Evolutionary conservation across 2,113 vertebrate species (phyloP).

Genomic region (Corythornis madagascariensis): DNA sequence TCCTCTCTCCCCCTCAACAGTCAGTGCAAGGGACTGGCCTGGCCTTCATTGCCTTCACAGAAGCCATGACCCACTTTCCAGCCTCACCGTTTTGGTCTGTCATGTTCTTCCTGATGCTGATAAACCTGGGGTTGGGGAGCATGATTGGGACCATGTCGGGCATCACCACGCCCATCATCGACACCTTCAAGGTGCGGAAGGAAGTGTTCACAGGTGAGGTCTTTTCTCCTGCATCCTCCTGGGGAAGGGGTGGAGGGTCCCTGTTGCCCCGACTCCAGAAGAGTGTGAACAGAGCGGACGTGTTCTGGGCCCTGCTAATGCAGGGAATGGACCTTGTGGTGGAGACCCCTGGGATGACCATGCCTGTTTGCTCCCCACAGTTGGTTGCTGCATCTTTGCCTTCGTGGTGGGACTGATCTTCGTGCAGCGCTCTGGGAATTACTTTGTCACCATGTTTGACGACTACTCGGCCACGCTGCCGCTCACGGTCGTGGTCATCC

Average conservation of each 20-base stretch:
- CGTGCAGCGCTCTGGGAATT: constrained; percentile 97
- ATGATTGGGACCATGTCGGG: constrained; percentile 99
- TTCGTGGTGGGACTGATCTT: constrained; percentile 94
- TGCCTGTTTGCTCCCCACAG: constrained; percentile 75
- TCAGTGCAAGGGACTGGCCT: constrained; percentile 96
- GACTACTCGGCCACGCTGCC: constrained; percentile 97
- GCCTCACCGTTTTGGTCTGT: constrained; percentile 96
- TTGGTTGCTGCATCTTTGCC: constrained; percentile 90
- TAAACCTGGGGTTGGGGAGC: constrained; percentile 96
- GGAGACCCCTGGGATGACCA: neutral
- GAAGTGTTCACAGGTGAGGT: constrained; percentile 94
- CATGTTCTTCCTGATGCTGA: constrained; percentile 99
- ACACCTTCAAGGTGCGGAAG: constrained; percentile 97
- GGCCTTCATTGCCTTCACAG: constrained; percentile 99
- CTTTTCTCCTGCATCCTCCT: neutral
- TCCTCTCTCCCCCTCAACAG: constrained; percentile 64
- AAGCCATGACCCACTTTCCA: constrained; percentile 98
- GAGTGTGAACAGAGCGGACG: accelerated
- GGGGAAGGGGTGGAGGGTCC: neutral
- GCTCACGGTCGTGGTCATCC: constrained; percentile 93
- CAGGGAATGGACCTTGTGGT: neutral
- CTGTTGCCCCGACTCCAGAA: neutral
- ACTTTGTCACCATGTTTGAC: constrained; percentile 99
- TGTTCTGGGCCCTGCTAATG: neutral
- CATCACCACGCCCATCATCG: constrained; percentile 95